These are phyloP conservation scores for Aporrectodea caliginosa DNA, from an alignment of 1,140 invertebrate genomes.

Conservation along the genomic window DNA sequence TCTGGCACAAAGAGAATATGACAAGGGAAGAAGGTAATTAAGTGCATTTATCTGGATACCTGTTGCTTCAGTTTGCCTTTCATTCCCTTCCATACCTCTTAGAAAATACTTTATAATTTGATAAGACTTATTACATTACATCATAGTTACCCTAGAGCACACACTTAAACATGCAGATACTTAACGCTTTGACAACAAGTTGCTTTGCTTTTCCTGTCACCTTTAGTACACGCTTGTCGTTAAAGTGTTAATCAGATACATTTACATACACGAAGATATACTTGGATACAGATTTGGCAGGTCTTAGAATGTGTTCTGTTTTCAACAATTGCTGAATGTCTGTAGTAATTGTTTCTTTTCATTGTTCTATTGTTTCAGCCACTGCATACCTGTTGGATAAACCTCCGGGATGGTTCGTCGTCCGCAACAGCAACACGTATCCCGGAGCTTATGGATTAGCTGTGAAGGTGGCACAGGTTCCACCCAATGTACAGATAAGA, in stretches of 20 bases:
- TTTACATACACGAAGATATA: no score
- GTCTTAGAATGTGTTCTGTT: background rate
- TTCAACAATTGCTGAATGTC: background rate
- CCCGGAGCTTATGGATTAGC: slow-evolving; percentile 95
- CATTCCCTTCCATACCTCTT: no score
- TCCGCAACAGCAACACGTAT: slow-evolving; percentile 90
- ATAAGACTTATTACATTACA: no score
- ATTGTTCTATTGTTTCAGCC: slow-evolving; percentile 61
- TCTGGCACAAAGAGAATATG: slow-evolving; percentile 96
- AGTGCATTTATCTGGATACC: background rate
- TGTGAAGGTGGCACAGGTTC: slow-evolving; percentile 77
- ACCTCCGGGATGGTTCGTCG: slow-evolving; percentile 88
- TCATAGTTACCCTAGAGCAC: no score
- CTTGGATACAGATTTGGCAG: background rate
- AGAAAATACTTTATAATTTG: no score
- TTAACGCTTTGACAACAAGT: no score
- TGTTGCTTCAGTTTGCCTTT: no score
- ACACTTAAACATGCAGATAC: no score
- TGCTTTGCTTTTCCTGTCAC: no score
- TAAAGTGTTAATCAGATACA: no score
- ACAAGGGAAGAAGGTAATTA: slow-evolving; percentile 84
- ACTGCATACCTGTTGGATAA: slow-evolving; percentile 82
- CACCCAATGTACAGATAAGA: slow-evolving; percentile 61
- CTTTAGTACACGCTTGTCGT: no score
- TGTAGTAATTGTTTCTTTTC: background rate